Base-by-base conservation (phyloP, 2,888 invertebrate species). In the Agapostemon virescens region DNA sequence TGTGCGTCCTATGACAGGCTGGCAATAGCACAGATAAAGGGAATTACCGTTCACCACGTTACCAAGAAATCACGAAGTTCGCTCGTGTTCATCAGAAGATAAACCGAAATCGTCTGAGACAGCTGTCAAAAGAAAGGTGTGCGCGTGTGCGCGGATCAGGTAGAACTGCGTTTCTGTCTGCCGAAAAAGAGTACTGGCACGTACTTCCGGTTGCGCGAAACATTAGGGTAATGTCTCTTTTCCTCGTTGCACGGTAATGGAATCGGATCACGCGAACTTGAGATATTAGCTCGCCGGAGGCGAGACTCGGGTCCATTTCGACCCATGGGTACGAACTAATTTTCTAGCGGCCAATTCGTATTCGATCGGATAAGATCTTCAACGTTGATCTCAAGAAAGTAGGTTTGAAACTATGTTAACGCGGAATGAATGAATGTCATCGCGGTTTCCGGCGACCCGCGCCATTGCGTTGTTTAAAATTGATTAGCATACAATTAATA, bases 61-160 rank as follows among this genome's bases (percentile, higher is more conserved):
- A 68, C 26, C 42, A 67, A 70, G 64, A 69, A 74, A 78, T 78
- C 76, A 71, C 33, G 40, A 55, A 66, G 64, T 36, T 15, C 42
- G 63, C 33, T 40, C 69, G n/a, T 55, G 49, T 69, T 78, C 66
- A 30, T 74, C 69, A 26, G 20, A 52, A 42, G 78, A 69, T 66
- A 74, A 69, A 69, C 52, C 33, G 64, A 74, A 64, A 74, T 64
- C 55, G 64, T 69, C 38, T 20, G 42, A 42, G 64, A 69, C 78
- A 74, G 69, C 74, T 78, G 74, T 78, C 42, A 55, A 78, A 78
- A 78, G 66, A 69, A 64, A 55, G n/a, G 69, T 26, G 38, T 38
- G 36, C 64, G 26, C 74, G 52, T 40, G 45, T 52, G 36, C 40
- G 49, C 23, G 61, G 52, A 64, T 38, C 49, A 23, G 64, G n/a